Conservation (phyloP, 2,888 invertebrate genomes). For the Terebella lapidaria region DNA sequence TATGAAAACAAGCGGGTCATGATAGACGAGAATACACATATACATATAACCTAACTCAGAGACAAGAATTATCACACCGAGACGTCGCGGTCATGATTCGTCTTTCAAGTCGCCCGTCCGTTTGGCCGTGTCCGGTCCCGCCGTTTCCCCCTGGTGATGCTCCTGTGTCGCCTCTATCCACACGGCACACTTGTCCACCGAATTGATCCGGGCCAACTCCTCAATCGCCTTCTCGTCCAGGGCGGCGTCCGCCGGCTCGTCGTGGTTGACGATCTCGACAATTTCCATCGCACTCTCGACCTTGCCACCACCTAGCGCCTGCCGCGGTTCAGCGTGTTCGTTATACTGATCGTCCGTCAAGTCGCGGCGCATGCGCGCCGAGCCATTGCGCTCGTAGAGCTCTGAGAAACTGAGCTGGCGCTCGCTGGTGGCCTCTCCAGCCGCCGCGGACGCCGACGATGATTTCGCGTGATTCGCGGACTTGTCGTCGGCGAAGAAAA, state of each 20-base stretch:
- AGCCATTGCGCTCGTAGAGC: conserved; percentile 1
- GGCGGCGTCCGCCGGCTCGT: background rate
- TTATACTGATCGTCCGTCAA: conserved; percentile 8
- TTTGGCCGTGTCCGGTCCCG: too few relatives aligned
- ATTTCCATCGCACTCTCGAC: conserved; percentile 11
- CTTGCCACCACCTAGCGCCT: conserved; percentile 9
- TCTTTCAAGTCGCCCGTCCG: too few relatives aligned
- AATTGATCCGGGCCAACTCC: conserved; percentile 8
- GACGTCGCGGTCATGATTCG: too few relatives aligned
- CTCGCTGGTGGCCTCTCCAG: background rate
- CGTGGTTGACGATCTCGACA: conserved; percentile 6
- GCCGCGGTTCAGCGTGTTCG: background rate
- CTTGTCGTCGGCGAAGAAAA: background rate
- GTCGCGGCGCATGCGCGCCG: conserved; percentile 5
- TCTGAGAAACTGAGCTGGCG: conserved; percentile 2
- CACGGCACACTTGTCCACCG: conserved; percentile 10
- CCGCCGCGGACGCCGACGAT: background rate
- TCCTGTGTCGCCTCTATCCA: conserved; percentile 11
- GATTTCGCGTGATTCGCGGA: background rate
- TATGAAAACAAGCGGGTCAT: too few relatives aligned
- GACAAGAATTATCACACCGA: too few relatives aligned
- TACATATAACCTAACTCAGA: too few relatives aligned
- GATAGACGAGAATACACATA: too few relatives aligned
- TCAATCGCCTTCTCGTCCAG: conserved; percentile 5
- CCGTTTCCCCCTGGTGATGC: background rate